phyloP scores from a whole-genome alignment of 2,113 vertebrate genomes.

The Apodemus sylvaticus region DNA sequence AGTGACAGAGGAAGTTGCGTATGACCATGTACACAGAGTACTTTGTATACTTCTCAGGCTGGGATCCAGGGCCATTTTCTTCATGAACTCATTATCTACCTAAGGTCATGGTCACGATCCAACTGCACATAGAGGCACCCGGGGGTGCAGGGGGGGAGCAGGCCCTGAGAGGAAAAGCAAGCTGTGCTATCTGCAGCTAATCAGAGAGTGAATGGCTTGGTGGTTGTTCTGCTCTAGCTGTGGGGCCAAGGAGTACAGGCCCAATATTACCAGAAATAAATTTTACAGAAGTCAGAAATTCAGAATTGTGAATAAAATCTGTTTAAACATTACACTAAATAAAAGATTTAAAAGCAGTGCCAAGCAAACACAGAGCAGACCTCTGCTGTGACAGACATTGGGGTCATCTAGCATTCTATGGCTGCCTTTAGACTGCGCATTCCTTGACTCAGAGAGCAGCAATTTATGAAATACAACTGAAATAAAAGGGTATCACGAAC shows the following conservation, averaged over 20 bases:
- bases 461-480: background rate
- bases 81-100: background rate
- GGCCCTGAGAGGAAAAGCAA: background rate
- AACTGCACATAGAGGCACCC: background rate
- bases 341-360: slow-evolving; percentile 42
- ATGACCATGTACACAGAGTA: background rate
- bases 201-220: too few relatives aligned
- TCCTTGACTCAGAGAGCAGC: background rate
- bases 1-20: background rate
- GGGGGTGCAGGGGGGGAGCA: background rate
- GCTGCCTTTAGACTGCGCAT: background rate
- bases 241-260: background rate
- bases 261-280: background rate
- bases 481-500: background rate
- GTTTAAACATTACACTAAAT: slow-evolving; percentile 5
- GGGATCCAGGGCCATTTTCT: background rate
- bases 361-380: slow-evolving; percentile 42
- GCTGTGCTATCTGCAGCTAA: background rate
- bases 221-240: background rate
- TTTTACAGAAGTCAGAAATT: slow-evolving; percentile 39
- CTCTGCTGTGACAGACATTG: background rate
- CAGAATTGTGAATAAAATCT: slow-evolving; percentile 13
- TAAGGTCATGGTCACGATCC: background rate
- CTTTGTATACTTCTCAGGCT: background rate
- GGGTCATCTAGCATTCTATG: background rate